phyloP scores from a whole-genome alignment of 1,140 invertebrate species.

The Globodera rostochiensis region DNA sequence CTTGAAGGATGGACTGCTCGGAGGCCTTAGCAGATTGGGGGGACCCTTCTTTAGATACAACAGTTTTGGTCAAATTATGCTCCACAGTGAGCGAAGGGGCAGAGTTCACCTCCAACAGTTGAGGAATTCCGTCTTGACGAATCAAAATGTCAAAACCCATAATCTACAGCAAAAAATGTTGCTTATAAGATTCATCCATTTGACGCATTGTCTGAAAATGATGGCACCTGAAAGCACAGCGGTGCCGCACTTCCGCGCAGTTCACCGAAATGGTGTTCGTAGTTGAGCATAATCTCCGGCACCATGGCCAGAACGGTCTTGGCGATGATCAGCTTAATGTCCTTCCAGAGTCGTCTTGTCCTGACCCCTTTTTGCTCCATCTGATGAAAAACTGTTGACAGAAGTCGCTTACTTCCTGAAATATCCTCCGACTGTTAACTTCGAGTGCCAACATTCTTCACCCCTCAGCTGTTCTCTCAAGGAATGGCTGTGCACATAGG shows the following conservation, averaged over 20 bases:
- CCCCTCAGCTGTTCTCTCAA: conserved; percentile 67
- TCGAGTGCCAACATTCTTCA: background rate
- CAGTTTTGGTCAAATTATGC: conserved; percentile 43
- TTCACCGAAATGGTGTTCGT: conserved; percentile 66
- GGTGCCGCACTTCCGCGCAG: conserved; percentile 55
- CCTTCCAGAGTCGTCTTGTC: conserved; percentile 65
- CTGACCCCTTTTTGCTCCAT: conserved; percentile 66
- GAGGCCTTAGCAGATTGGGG: background rate
- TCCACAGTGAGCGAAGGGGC: conserved; percentile 69
- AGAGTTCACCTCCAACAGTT: conserved; percentile 69
- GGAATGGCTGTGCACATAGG: conserved; percentile 68
- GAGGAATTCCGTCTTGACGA: conserved; percentile 66
- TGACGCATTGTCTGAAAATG: background rate
- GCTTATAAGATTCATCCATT: background rate
- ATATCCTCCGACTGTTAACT: background rate
- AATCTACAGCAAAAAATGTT: conserved; percentile 64
- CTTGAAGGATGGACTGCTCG: conserved; percentile 19
- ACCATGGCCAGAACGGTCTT: conserved; percentile 69
- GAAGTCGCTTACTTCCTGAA: conserved; percentile 68
- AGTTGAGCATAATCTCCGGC: conserved; percentile 68
- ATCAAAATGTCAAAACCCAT: conserved; percentile 69
- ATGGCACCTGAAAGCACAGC: conserved; percentile 68
- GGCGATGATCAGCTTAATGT: conserved; percentile 68
- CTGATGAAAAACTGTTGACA: conserved; percentile 67
- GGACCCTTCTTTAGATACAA: background rate